These are phyloP conservation scores for Tetramorium bicarinatum DNA, from an alignment of 2,888 invertebrate species.

Conservation along the genomic window DNA sequence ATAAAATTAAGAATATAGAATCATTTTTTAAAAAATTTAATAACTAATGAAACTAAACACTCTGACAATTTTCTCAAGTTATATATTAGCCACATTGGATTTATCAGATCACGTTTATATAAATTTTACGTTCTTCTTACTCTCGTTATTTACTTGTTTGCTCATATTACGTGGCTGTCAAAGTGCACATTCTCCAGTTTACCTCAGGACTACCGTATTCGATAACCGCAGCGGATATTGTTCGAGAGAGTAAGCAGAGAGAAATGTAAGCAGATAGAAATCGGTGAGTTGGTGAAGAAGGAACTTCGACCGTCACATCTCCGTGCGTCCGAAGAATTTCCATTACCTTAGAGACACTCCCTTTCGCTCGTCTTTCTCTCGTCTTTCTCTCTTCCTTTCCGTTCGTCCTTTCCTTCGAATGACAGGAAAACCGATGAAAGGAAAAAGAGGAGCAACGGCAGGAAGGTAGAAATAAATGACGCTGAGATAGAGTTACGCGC, in stretches of 20 bases:
- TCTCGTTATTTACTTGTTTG: not conserved
- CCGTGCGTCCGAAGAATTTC: constrained; percentile 74
- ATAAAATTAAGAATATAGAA: not conserved
- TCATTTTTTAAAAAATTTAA: not conserved
- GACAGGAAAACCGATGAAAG: constrained; percentile 14
- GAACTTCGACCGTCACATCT: constrained; percentile 43
- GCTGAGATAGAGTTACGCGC: constrained; percentile 35
- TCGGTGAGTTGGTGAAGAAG: constrained; percentile 28
- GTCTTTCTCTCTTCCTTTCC: constrained; percentile 6
- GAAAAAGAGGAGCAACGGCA: not conserved
- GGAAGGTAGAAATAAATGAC: constrained; percentile 17
- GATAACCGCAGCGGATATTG: constrained; percentile 17
- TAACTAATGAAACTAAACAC: not conserved
- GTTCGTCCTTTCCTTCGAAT: constrained; percentile 1
- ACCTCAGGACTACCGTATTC: not conserved
- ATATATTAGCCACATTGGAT: not conserved
- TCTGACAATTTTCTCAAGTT: not conserved
- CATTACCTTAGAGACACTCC: constrained; percentile 62
- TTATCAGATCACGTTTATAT: not conserved
- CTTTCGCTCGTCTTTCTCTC: constrained; percentile 16
- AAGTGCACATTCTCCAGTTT: not conserved
- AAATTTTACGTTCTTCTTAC: not conserved
- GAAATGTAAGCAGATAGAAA: constrained; percentile 49
- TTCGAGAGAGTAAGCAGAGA: constrained; percentile 23
- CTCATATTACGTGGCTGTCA: not conserved